These are phyloP conservation scores for Lucinisca nassula DNA, from an alignment of 2,888 invertebrate species.

Conservation along the genomic window DNA sequence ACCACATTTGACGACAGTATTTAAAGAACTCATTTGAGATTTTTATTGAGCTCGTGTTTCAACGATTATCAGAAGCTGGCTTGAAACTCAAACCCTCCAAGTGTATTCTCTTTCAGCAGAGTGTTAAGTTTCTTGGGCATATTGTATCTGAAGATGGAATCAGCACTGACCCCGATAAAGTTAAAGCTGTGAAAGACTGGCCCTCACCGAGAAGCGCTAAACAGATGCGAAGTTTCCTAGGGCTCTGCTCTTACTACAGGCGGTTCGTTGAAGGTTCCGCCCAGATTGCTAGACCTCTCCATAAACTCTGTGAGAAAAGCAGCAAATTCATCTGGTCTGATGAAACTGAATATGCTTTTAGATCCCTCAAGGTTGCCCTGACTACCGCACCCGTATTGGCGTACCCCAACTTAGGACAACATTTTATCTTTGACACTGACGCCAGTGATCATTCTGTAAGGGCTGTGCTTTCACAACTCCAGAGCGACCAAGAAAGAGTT, in stretches of 20 bases:
- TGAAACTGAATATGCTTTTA: conserved; percentile 6
- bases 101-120: conserved; percentile 53
- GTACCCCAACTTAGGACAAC: conserved; percentile 25
- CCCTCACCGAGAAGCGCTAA: conserved; percentile 36
- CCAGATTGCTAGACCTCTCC: conserved; percentile 44
- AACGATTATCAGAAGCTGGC: conserved; percentile 51
- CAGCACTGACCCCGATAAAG: conserved; percentile 52
- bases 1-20: no score
- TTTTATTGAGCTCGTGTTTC: no score
- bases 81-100: conserved; percentile 65
- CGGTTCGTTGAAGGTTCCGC: conserved; percentile 54
- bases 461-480: conserved; percentile 63
- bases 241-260: conserved; percentile 52
- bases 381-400: no score
- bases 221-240: conserved; percentile 45
- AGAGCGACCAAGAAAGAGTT: conserved; percentile 66
- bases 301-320: conserved; percentile 36
- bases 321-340: neutral
- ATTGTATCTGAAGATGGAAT: conserved; percentile 56
- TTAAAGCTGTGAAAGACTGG: conserved; percentile 48
- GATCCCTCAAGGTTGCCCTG: neutral
- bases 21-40: no score
- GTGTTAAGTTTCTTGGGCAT: conserved; percentile 59
- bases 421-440: conserved; percentile 70
- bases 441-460: conserved; percentile 68